These are phyloP conservation scores for Eumerus sabulonum DNA, from an alignment of 2,888 invertebrate genomes.

Conservation along the genomic window DNA sequence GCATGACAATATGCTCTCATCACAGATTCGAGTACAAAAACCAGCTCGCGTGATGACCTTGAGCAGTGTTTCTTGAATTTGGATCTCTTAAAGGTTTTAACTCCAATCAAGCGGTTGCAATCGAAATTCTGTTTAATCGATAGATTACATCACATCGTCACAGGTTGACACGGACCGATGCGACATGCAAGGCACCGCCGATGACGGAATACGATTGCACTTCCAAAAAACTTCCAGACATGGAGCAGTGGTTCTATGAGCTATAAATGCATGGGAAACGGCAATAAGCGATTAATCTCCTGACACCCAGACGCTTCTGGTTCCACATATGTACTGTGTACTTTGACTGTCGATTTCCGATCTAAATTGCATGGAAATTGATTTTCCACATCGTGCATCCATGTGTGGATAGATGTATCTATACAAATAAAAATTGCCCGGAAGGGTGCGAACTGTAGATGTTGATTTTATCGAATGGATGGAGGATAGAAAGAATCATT, in stretches of 20 bases:
- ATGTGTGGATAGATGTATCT: too few relatives aligned
- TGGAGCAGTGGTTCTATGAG: slow-evolving; percentile 6
- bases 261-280: slow-evolving; percentile 18
- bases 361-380: slow-evolving; percentile 64
- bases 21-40: background rate
- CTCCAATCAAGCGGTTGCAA: slow-evolving; percentile 19
- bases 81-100: background rate
- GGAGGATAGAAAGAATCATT: too few relatives aligned
- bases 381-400: slow-evolving; percentile 18
- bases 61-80: background rate
- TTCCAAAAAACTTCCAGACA: too few relatives aligned
- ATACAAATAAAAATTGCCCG: too few relatives aligned
- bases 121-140: slow-evolving; percentile 55
- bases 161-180: slow-evolving; percentile 1
- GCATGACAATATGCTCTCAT: too few relatives aligned
- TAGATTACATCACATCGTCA: slow-evolving; percentile 14
- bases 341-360: slow-evolving; percentile 47
- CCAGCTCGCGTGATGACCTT: slow-evolving; percentile 20
- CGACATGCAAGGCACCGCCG: slow-evolving; percentile 47
- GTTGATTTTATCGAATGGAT: too few relatives aligned
- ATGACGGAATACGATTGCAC: background rate
- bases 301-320: background rate
- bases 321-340: background rate
- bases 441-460: too few relatives aligned
- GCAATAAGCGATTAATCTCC: slow-evolving; percentile 10